Evolutionary conservation across 64 coral and sea anemone species (phyloP).

Genomic region (Stichodactyla mertensii): DNA sequence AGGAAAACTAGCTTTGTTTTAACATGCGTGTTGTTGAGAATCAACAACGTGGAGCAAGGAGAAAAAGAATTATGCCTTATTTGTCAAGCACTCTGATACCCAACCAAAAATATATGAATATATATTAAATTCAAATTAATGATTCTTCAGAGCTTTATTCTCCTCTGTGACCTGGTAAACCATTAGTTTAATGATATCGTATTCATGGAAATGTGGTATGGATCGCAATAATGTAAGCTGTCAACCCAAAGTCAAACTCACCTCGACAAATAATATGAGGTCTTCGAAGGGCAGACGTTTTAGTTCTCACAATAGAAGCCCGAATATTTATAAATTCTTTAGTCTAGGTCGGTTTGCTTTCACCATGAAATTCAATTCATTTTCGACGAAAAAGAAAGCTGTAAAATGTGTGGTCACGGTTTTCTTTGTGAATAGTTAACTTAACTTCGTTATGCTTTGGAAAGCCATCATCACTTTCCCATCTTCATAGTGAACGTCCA

Average conservation of each 20-base stretch:
- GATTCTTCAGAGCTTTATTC: not conserved
- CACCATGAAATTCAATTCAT: not conserved
- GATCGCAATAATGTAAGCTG: not conserved
- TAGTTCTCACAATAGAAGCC: not conserved
- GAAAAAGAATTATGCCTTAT: not conserved
- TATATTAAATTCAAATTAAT: not conserved
- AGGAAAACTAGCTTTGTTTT: not conserved
- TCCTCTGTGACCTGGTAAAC: too few species aligned
- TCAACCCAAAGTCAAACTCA: not conserved
- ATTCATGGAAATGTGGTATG: slow-evolving; percentile 1
- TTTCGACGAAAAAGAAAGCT: not conserved
- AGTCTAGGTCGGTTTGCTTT: not conserved
- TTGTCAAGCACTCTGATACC: not conserved
- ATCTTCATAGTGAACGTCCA: too few species aligned
- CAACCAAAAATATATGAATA: not conserved
- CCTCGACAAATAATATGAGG: not conserved
- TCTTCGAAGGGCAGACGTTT: not conserved
- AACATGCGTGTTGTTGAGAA: not conserved
- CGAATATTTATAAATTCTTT: not conserved
- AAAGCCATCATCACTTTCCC: too few species aligned
- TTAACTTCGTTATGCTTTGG: not conserved
- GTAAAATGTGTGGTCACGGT: not conserved
- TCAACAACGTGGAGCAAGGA: not conserved
- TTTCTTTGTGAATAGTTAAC: not conserved
- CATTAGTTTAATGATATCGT: not conserved